Base-by-base conservation (phyloP, 2,888 invertebrate genomes). In the Dryobotodes eremita region DNA sequence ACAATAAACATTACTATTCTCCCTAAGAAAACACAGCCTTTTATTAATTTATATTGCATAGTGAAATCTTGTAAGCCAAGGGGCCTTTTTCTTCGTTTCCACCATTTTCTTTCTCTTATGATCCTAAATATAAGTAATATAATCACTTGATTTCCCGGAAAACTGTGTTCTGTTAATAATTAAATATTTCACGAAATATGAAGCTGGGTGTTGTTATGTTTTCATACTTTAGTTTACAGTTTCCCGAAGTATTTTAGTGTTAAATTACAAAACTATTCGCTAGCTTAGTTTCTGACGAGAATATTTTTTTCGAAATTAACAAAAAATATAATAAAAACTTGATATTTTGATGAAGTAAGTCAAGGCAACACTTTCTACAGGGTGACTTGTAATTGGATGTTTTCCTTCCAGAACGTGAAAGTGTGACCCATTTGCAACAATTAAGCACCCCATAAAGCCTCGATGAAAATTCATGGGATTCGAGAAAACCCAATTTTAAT, bases 21-120 rank as follows among this genome's bases (percentile, higher is more conserved):
- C 17, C 1, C 20, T 11, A 50, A 69, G 48, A 72, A 74, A 75
- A 59, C 62, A 76, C 23, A 31, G 26, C n/a, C 36, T 31, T 75
- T 59, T 65, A 82, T 79, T 85, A 82, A 85, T 82, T 71, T 70
- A 71, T 80, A 65, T 55, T 71, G 55, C 59, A 50, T 79, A 69
- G 86, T 82, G 77, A 61, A 71, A 71, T 62, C 53, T 50, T 78
- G 66, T 75, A 64, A 48, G 55, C 59, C 48, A 11, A 73, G 13
- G 13, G 42, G 17, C 10, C 46, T 75, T 50, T 75, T 70, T 59
- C 17, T 55, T n/a, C 26, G 15, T 46, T 53, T 64, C 66, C 7
- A 26, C n/a, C 36, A 65, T 75, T 77, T 71, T 66, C 42, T 78
- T 11, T 61, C n/a, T 17, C 31, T 26, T 83, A 69, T 77, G 68